Percentiles rank a stretch among this genome's conserved stretches.
These are phyloP conservation scores for Saturnia japonica DNA, from an alignment of 2,888 invertebrate genomes.

Conservation along the genomic window DNA sequence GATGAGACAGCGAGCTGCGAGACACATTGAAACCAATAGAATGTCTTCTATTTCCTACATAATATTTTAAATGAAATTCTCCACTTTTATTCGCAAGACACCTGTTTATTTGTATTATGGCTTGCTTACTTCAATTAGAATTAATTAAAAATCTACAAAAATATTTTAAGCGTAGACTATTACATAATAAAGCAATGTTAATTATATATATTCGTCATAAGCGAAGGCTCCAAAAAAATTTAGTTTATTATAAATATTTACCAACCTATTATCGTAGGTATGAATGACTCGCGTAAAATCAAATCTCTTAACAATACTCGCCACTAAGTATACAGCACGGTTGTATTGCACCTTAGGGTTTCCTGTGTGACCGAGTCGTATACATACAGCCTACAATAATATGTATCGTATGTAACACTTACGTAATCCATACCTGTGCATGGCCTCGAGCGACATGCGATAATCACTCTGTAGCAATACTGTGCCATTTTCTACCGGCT, in stretches of 20 bases:
- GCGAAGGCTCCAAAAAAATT: not conserved
- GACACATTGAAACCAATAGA: not conserved
- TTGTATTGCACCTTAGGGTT: constrained; percentile 30
- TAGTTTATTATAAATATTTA: not conserved
- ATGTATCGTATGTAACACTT: constrained; percentile 47
- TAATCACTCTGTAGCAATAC: constrained; percentile 42
- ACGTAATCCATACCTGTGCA: constrained; percentile 49
- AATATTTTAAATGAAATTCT: no score
- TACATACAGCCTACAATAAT: constrained; percentile 29
- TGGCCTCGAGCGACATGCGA: constrained; percentile 44
- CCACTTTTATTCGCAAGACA: no score
- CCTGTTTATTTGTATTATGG: not conserved
- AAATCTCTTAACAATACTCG: not conserved
- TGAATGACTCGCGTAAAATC: not conserved
- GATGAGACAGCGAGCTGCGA: not conserved
- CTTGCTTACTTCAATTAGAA: not conserved
- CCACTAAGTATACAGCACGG: not conserved
- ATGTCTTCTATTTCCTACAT: not conserved
- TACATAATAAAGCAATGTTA: no score
- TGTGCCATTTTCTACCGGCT: constrained; percentile 34
- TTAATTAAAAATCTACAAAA: no score
- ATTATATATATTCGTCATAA: not conserved
- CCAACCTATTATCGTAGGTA: not conserved
- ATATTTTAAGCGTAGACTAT: no score
- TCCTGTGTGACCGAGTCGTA: constrained; percentile 31